These are phyloP conservation scores for Gymnoscopelus braueri DNA, from an alignment of 2,797 vertebrate genomes.

Conservation along the genomic window DNA sequence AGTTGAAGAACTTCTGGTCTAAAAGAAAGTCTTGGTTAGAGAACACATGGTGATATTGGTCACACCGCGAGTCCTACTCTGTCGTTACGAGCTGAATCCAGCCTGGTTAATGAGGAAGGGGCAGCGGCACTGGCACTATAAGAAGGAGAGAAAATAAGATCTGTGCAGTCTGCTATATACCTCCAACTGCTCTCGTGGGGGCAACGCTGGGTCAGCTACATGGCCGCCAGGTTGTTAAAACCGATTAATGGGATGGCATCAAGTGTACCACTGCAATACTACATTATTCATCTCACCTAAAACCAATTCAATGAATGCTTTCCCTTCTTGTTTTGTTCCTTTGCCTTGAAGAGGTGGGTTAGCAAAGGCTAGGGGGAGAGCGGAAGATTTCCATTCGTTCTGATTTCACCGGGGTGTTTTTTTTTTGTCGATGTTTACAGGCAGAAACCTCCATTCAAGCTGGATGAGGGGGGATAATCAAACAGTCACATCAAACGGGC, in stretches of 20 bases:
- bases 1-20: background rate
- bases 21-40: constrained; percentile 11
- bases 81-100: constrained; percentile 50
- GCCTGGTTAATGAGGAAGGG: constrained; percentile 47
- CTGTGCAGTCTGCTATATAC: constrained; percentile 50
- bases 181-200: constrained; percentile 49
- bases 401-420: constrained; percentile 49
- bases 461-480: constrained; percentile 73
- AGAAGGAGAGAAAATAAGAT: constrained; percentile 43
- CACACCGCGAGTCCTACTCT: constrained; percentile 29
- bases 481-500: constrained; percentile 73
- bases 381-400: constrained; percentile 63
- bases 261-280: constrained; percentile 67
- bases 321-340: constrained; percentile 20
- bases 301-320: constrained; percentile 65
- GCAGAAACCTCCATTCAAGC: constrained; percentile 54
- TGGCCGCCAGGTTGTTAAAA: constrained; percentile 76
- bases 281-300: constrained; percentile 75
- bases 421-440: constrained; percentile 69
- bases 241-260: constrained; percentile 72
- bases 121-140: constrained; percentile 37
- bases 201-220: constrained; percentile 72
- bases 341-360: constrained; percentile 43
- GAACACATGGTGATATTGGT: constrained; percentile 17
- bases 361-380: constrained; percentile 49